Evolutionary conservation across 2,113 vertebrate species (phyloP).

Genomic region (Delphinapterus leucas): DNA sequence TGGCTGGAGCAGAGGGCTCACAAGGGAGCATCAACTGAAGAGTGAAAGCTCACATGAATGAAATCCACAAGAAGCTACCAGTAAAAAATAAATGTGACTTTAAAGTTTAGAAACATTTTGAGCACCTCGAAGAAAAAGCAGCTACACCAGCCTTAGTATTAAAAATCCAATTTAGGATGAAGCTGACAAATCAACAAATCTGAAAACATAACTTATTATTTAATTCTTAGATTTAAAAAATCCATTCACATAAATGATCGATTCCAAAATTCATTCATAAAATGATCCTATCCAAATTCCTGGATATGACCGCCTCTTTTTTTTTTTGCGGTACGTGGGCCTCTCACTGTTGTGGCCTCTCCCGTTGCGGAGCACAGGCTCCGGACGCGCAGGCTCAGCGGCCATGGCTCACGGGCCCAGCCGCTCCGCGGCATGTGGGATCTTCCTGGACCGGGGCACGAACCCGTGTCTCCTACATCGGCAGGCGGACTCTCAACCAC

Average conservation of each 20-base stretch:
- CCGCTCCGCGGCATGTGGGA: too few species aligned
- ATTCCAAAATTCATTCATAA: not conserved
- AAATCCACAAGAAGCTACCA: not conserved
- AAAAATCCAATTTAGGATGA: not conserved
- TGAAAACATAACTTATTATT: constrained; percentile 2
- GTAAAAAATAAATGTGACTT: not conserved
- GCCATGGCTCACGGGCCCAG: too few species aligned
- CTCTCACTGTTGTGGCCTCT: too few species aligned
- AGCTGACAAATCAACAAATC: not conserved
- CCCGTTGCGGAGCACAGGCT: too few species aligned
- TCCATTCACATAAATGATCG: not conserved
- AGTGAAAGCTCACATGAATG: not conserved
- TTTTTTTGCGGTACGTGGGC: too few species aligned
- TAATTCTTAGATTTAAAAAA: constrained; percentile 21
- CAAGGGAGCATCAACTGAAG: not conserved
- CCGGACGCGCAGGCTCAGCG: too few species aligned
- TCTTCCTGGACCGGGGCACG: too few species aligned
- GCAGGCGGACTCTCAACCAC: too few species aligned
- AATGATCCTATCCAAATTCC: not conserved
- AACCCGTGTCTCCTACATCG: too few species aligned
- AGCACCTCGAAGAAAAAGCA: not conserved
- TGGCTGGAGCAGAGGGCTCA: not conserved
- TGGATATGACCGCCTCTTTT: not conserved
- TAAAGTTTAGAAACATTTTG: constrained; percentile 10
- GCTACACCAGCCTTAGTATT: not conserved